phyloP scores from a whole-genome alignment of 1,140 invertebrate genomes.

The Drosophila insularis region DNA sequence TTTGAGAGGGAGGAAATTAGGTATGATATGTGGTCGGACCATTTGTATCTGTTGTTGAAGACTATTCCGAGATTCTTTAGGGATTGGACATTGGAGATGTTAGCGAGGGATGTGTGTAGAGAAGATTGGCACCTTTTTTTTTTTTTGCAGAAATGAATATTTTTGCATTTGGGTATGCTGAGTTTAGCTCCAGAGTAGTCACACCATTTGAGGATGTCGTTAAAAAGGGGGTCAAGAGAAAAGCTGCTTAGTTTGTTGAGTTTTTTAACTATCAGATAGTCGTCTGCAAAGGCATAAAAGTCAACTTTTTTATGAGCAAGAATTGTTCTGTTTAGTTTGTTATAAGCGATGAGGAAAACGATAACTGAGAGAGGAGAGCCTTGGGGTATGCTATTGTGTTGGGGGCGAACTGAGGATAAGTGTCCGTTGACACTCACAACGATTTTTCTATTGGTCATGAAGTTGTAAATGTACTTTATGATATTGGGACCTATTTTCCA shows the following conservation, averaged over 20 bases:
- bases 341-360: no score
- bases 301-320: no score
- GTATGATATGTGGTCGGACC: not conserved
- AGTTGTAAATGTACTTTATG: not conserved
- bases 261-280: not conserved
- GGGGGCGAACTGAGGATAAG: no score
- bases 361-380: no score
- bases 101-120: not conserved
- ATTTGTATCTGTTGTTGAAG: not conserved
- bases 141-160: no score
- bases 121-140: no score
- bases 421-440: no score
- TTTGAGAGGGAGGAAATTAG: not conserved
- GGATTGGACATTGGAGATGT: not conserved
- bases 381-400: not conserved
- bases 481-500: not conserved
- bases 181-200: no score
- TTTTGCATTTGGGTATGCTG: no score
- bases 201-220: no score
- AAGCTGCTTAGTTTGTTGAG: not conserved
- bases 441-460: not conserved
- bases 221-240: not conserved
- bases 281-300: no score
- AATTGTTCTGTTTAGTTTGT: no score
- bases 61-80: constrained; percentile 2